Evolutionary conservation across 1,140 invertebrate genomes (phyloP).

Genomic region (Colletes latitarsis): DNA sequence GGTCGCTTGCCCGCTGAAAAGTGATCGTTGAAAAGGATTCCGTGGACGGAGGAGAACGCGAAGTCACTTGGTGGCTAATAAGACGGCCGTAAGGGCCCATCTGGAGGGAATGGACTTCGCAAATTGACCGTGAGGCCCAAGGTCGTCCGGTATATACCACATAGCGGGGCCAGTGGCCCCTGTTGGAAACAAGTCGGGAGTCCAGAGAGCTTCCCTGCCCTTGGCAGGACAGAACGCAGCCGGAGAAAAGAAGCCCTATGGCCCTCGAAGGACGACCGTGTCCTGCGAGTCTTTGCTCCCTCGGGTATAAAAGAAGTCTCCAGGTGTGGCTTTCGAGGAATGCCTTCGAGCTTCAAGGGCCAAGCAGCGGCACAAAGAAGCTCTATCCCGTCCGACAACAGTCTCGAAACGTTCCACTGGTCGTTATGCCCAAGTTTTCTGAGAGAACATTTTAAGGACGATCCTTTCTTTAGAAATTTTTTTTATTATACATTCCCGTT

Average conservation of each 20-base stretch:
- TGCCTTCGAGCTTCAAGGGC: not conserved
- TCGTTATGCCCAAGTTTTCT: not conserved
- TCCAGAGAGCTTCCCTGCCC: slow-evolving; percentile 58
- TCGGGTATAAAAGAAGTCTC: slow-evolving; percentile 21
- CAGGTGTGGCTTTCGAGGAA: slow-evolving; percentile 21
- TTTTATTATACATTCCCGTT: too few relatives aligned
- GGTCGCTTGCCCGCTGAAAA: not conserved
- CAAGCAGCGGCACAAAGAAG: not conserved
- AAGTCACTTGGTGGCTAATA: slow-evolving; percentile 61
- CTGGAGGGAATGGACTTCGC: slow-evolving; percentile 72
- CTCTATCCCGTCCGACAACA: not conserved
- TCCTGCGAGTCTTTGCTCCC: slow-evolving; percentile 6
- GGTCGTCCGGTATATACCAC: slow-evolving; percentile 78
- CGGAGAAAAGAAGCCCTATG: slow-evolving; percentile 57
- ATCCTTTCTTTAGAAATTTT: too few relatives aligned
- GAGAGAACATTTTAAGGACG: too few relatives aligned
- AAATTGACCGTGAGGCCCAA: slow-evolving; percentile 80
- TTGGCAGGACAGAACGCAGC: slow-evolving; percentile 46
- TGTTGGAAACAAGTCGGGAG: slow-evolving; percentile 63
- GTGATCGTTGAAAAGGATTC: slow-evolving; percentile 17
- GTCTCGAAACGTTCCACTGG: too few relatives aligned
- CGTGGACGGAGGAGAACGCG: not conserved
- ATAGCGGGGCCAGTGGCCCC: slow-evolving; percentile 78
- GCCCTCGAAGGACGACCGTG: slow-evolving; percentile 52
- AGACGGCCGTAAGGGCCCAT: slow-evolving; percentile 69